phyloP scores from a whole-genome alignment of 1,140 invertebrate species.

The Trichonephila clavata region DNA sequence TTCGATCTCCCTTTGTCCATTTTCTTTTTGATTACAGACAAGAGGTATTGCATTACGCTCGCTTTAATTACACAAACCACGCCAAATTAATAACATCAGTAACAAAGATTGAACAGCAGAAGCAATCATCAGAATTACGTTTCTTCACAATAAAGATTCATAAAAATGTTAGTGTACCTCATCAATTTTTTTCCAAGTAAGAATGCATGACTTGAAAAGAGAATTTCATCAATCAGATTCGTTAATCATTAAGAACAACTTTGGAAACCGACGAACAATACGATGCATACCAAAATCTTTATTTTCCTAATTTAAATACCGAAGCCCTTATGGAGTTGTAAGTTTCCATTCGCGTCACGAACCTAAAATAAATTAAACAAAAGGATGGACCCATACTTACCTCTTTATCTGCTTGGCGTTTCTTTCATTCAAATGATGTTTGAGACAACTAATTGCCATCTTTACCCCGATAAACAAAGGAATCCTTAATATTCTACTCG shows the following conservation, averaged over 20 bases:
- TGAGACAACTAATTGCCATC: constrained; percentile 61
- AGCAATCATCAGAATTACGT: no score
- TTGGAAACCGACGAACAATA: constrained; percentile 8
- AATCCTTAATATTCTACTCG: not conserved
- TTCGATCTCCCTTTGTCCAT: no score
- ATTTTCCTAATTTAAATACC: constrained; percentile 58
- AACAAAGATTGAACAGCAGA: no score
- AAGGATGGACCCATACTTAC: not conserved
- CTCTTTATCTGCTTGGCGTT: constrained; percentile 1
- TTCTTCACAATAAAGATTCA: no score
- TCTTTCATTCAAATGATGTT: constrained; percentile 48
- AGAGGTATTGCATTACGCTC: no score
- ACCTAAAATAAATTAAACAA: constrained; percentile 50
- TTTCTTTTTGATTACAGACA: no score
- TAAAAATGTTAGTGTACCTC: no score
- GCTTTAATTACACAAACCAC: no score
- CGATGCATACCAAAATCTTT: constrained; percentile 39
- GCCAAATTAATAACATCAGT: no score
- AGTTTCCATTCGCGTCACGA: constrained; percentile 29
- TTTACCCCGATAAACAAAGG: constrained; percentile 32
- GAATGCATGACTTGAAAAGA: not conserved
- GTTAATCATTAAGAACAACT: constrained; percentile 25
- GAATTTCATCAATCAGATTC: not conserved
- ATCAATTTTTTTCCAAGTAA: not conserved
- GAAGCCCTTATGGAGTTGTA: not conserved